Conservation (phyloP, 2,888 invertebrate genomes). For the Folsomia candida region DNA sequence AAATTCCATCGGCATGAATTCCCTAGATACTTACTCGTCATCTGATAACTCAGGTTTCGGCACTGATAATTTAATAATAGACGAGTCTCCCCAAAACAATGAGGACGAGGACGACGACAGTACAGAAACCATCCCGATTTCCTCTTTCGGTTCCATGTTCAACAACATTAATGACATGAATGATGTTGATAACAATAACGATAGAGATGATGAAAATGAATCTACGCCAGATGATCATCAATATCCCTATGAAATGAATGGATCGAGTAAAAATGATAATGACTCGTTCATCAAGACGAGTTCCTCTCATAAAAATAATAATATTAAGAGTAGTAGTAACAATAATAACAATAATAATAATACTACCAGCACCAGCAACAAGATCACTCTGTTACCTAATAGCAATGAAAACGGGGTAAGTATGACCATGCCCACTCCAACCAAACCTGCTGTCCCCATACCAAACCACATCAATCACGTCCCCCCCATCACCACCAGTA, state of each 20-base stretch:
- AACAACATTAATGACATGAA: conserved; percentile 9
- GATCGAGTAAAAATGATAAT: background rate
- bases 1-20: background rate
- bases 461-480: background rate
- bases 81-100: background rate
- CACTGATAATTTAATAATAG: background rate
- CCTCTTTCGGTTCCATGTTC: background rate
- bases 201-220: conserved; percentile 5
- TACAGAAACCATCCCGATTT: too few species aligned
- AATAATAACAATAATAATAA: background rate
- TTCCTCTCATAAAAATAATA: background rate
- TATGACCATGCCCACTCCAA: background rate
- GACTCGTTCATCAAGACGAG: background rate
- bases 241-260: background rate
- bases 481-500: background rate
- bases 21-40: background rate
- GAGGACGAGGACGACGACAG: too few species aligned
- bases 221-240: background rate
- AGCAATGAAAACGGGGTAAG: background rate
- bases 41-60: background rate
- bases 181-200: background rate
- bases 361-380: background rate
- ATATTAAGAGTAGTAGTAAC: background rate
- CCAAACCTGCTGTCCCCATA: background rate
- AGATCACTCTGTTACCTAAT: background rate